Percentiles rank a stretch among this genome's conserved stretches.
Evolutionary conservation across 2,797 vertebrate genomes (phyloP).

Genomic region (Lacerta agilis): DNA sequence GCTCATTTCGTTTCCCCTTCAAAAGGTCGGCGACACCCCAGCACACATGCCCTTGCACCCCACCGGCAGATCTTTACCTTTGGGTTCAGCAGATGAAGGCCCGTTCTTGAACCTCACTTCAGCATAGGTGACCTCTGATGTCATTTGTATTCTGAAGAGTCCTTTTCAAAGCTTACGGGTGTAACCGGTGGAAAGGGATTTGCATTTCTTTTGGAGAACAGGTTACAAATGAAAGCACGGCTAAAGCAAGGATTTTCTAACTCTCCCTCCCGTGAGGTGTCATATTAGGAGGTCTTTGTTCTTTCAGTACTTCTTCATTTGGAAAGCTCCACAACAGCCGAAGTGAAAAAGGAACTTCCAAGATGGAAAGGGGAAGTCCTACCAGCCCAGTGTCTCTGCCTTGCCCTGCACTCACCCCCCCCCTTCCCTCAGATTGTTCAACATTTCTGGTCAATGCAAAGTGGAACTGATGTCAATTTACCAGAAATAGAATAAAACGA

Average conservation of each 20-base stretch:
- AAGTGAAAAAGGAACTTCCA: not conserved
- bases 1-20: not conserved
- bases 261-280: not conserved
- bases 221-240: not conserved
- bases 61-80: slow-evolving; percentile 54
- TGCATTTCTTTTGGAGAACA: not conserved
- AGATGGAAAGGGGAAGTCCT: not conserved
- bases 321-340: not conserved
- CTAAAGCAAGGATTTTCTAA: not conserved
- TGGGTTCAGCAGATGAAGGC: not conserved
- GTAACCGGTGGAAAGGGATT: not conserved
- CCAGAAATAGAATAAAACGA: no score
- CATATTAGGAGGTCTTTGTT: not conserved
- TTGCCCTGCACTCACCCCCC: not conserved
- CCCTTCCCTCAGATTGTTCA: no score
- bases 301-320: not conserved
- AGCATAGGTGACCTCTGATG: slow-evolving; percentile 67
- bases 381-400: not conserved
- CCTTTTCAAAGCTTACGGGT: not conserved
- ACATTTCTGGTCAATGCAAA: not conserved
- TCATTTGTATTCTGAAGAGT: slow-evolving; percentile 47
- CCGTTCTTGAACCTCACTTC: slow-evolving; percentile 63
- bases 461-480: no score
- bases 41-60: not conserved
- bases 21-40: not conserved